Evolutionary conservation across 1,140 invertebrate species (phyloP), one percentile per base, ranked within the genome.

Genomic region (Trachymyrmex cornetzi): DNA sequence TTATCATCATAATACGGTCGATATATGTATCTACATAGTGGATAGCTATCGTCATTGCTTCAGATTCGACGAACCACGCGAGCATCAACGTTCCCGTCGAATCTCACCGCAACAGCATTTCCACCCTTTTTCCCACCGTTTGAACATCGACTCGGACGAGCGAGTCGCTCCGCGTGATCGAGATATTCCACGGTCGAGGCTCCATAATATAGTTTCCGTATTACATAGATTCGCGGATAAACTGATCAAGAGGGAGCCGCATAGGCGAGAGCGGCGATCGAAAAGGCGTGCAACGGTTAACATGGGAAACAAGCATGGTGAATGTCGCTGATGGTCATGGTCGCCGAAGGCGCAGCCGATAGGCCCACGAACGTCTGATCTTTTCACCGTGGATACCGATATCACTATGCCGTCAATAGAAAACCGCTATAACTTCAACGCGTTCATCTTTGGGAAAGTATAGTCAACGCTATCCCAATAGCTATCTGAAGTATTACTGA

Each of bases 221-320:
- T 84, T 84, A 84, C 72, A 74, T 75, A 84, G 80, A 84, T 74
- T 74, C 69, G 80, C 80, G 69, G 80, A 84, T 84, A 84, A 74
- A 74, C 67, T 74, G 80, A 84, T 84, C 69, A 74, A 69, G 64
- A 53, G 53, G 66, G 50, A 81, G 79, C 55, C 55, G 79, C 30
- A 69, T 16, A 11, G 16, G 66, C 67, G 53, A 74, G 67, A 82
- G 24, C 67, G 53, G 19, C 55, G 80, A 75, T 59, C 67, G 38
- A 74, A 82, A 74, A 72, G 80, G 69, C 55, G 63, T 50, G 77
- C 63, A 80, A 80, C 77, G 48, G 63, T 80, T 80, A 84, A 74
- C 38, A 30, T 72, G 55, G 80, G 71, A 74, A 84, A 75, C 69
- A 24, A 30, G 80, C 24, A 75, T 63, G 57, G 80, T 84, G 80